Conservation (phyloP, 2,797 vertebrate species). For the Propithecus perrieri region DNA sequence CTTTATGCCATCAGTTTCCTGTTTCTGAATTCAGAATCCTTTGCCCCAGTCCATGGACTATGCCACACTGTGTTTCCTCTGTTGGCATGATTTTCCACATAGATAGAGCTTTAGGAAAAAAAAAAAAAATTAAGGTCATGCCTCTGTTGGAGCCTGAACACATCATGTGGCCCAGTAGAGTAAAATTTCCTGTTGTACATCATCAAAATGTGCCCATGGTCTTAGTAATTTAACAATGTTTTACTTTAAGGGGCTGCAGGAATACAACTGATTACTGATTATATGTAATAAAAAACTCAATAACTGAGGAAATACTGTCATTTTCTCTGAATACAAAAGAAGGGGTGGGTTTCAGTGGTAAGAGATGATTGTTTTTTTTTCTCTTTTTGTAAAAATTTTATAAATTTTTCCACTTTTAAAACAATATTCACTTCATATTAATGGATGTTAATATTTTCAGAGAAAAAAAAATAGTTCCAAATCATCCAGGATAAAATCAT, state of each 20-base stretch:
- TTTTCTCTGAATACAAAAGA: background rate
- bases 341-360: accelerated
- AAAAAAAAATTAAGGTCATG: background rate
- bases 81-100: background rate
- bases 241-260: background rate
- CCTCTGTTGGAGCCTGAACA: background rate
- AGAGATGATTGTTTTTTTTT: background rate
- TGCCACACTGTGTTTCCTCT: background rate
- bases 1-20: background rate
- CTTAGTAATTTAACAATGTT: background rate
- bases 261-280: background rate
- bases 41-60: background rate
- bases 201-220: background rate
- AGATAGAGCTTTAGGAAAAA: background rate
- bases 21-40: background rate
- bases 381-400: background rate
- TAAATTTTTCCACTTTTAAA: background rate
- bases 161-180: background rate
- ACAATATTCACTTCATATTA: background rate
- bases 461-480: background rate
- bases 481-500: background rate
- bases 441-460: background rate
- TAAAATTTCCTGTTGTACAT: background rate
- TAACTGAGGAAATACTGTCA: background rate
- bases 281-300: background rate